Conservation (phyloP, 2,888 invertebrate species). For the Diadegma fenestrale region DNA sequence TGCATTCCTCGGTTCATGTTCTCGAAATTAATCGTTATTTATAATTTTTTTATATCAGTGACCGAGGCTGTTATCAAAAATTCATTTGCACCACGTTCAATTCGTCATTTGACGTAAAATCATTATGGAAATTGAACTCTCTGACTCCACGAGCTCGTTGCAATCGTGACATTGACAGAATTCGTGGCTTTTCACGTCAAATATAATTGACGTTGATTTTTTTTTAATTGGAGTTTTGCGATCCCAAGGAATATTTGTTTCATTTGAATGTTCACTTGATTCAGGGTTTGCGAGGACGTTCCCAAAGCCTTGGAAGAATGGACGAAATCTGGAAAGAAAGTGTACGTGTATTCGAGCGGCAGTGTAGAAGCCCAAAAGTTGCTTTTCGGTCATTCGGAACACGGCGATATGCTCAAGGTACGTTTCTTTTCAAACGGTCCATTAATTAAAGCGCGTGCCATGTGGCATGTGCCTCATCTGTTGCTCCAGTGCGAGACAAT, state of each 20-base stretch:
- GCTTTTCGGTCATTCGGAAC: conserved; percentile 91
- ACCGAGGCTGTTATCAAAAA: no score
- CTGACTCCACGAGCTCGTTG: neutral
- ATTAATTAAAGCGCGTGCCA: neutral
- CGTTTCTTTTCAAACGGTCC: conserved; percentile 75
- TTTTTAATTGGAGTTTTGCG: neutral
- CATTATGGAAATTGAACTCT: no score
- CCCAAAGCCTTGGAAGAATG: conserved; percentile 90
- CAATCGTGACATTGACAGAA: neutral
- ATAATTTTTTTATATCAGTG: no score
- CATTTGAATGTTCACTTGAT: conserved; percentile 78
- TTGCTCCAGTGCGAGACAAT: neutral
- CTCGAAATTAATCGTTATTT: no score
- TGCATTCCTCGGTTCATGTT: no score
- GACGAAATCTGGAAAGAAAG: conserved; percentile 88
- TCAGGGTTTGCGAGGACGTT: conserved; percentile 95
- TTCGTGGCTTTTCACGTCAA: neutral
- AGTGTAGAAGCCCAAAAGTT: conserved; percentile 96
- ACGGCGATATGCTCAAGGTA: conserved; percentile 91
- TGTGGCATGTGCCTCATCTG: neutral
- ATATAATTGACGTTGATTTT: neutral
- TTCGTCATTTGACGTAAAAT: no score
- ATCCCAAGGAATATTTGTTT: neutral
- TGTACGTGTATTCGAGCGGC: conserved; percentile 97
- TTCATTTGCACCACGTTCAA: no score